phyloP scores from a whole-genome alignment of 2,888 invertebrate genomes.

The Drosophila histrio region DNA sequence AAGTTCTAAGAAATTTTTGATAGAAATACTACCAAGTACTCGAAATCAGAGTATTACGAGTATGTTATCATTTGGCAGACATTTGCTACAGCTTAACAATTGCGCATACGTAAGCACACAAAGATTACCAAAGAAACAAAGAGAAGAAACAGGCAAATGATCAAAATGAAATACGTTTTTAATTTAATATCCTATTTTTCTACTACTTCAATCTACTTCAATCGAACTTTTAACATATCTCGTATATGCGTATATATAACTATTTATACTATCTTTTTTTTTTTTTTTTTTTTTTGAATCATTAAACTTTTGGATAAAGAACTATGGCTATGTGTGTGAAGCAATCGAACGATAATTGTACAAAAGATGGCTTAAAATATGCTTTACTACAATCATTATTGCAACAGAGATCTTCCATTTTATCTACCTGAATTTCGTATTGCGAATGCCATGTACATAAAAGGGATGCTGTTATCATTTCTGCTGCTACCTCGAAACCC shows the following conservation, averaged over 20 bases:
- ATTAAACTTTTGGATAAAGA: constrained; percentile 22
- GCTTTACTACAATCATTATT: constrained; percentile 83
- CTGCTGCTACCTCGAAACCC: constrained; percentile 67
- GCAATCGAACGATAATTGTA: constrained; percentile 60
- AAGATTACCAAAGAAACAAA: constrained; percentile 16
- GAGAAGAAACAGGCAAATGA: background rate
- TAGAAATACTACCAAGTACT: background rate
- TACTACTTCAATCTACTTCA: constrained; percentile 21
- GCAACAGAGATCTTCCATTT: constrained; percentile 81
- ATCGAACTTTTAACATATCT: constrained; percentile 15
- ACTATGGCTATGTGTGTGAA: constrained; percentile 44
- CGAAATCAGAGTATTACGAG: background rate
- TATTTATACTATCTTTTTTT: constrained; percentile 15
- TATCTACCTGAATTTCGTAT: constrained; percentile 45
- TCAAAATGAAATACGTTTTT: constrained; percentile 13
- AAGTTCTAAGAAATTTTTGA: constrained; percentile 6
- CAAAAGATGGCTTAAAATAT: constrained; percentile 84
- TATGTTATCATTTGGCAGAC: constrained; percentile 12
- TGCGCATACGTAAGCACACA: constrained; percentile 77
- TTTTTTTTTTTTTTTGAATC: constrained; percentile 30
- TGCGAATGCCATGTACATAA: constrained; percentile 48
- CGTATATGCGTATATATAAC: constrained; percentile 2
- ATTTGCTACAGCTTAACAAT: constrained; percentile 42
- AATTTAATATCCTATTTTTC: background rate
- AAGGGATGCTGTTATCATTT: constrained; percentile 69